These are phyloP conservation scores for Malachius bipustulatus DNA, from an alignment of 2,888 invertebrate species.

Conservation along the genomic window DNA sequence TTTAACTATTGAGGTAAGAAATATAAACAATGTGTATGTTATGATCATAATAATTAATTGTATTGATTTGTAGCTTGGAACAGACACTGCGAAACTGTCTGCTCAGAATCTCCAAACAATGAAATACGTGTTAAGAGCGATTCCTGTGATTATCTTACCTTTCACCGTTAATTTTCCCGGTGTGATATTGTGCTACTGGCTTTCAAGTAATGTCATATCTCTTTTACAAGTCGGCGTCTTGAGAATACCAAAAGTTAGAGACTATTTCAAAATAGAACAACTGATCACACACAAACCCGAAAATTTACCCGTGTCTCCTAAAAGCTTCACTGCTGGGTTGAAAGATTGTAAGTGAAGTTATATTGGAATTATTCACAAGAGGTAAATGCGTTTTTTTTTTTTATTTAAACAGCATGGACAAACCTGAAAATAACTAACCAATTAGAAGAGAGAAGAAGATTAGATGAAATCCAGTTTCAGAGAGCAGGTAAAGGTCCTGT, in stretches of 20 bases:
- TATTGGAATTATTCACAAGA: no score
- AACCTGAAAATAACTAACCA: conserved; percentile 70
- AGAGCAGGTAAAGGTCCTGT: conserved; percentile 78
- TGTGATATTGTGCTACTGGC: conserved; percentile 84
- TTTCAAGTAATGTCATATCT: conserved; percentile 75
- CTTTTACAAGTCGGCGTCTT: conserved; percentile 68
- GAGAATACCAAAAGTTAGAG: conserved; percentile 59
- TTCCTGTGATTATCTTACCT: conserved; percentile 72
- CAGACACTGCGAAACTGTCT: conserved; percentile 58
- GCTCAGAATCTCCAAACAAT: conserved; percentile 56
- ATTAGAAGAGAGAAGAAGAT: conserved; percentile 60
- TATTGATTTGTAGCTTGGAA: conserved; percentile 47
- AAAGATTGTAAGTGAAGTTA: conserved; percentile 55
- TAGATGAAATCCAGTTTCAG: conserved; percentile 69
- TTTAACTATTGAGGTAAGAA: conserved; percentile 64
- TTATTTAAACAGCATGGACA: conserved; percentile 51
- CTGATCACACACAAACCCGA: conserved; percentile 45
- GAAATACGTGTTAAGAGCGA: conserved; percentile 60
- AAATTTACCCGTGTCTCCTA: conserved; percentile 53
- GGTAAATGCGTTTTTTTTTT: no score
- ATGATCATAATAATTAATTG: not conserved
- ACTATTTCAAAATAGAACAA: conserved; percentile 63
- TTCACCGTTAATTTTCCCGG: conserved; percentile 81
- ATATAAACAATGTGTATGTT: conserved; percentile 5
- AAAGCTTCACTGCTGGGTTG: conserved; percentile 66